A percentile compares a stretch with the other conserved stretches of the same genome.
These are phyloP conservation scores for Drosophila obscura DNA, from an alignment of 1,140 invertebrate genomes.

Conservation along the genomic window DNA sequence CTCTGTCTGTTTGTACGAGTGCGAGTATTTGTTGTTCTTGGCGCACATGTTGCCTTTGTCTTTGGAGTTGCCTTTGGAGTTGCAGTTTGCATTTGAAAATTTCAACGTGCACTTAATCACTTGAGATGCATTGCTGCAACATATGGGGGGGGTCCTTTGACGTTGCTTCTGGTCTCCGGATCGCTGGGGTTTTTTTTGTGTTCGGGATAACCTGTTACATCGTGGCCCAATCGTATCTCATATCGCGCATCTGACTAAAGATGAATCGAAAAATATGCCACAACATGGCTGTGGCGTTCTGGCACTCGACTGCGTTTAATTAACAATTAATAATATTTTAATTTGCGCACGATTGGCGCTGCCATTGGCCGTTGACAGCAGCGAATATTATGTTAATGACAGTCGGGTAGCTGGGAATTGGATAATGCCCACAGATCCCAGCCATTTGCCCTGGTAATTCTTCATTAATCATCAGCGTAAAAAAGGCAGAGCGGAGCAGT, in stretches of 20 bases:
- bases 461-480: constrained; percentile 57
- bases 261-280: constrained; percentile 43
- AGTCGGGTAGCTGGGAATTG: constrained; percentile 20
- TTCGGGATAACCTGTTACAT: constrained; percentile 58
- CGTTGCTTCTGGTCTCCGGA: constrained; percentile 18
- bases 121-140: constrained; percentile 51
- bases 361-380: constrained; percentile 27
- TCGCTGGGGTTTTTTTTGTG: background rate
- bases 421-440: constrained; percentile 18
- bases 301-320: constrained; percentile 57
- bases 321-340: constrained; percentile 65
- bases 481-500: constrained; percentile 22
- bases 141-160: constrained; percentile 74
- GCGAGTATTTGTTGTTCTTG: constrained; percentile 40
- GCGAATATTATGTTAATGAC: constrained; percentile 55
- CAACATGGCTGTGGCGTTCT: constrained; percentile 14
- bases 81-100: constrained; percentile 56
- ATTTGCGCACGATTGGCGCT: constrained; percentile 50
- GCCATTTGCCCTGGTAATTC: constrained; percentile 58
- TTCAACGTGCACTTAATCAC: constrained; percentile 69
- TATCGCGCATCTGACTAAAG: too few species aligned
- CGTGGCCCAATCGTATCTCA: background rate
- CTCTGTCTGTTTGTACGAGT: background rate
- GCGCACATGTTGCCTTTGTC: constrained; percentile 57
- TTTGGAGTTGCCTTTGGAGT: constrained; percentile 15